phyloP scores from a whole-genome alignment of 1,140 invertebrate species.

The Brachystomella parvula region DNA sequence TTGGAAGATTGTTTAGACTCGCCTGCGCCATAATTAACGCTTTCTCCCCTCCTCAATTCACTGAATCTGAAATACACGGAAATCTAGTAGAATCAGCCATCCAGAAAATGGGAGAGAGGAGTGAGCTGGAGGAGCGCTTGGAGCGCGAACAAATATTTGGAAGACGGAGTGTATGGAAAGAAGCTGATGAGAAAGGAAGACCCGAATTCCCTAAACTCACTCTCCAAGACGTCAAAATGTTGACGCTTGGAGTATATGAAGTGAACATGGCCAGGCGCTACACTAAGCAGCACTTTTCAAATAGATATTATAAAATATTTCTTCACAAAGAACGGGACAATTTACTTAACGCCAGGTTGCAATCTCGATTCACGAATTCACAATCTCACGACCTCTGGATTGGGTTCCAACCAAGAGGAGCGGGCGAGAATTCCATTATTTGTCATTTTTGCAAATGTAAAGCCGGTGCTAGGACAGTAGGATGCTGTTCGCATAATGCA shows the following conservation, averaged over 20 bases:
- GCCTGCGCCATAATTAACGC: slow-evolving; percentile 15
- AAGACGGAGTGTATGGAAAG: neutral
- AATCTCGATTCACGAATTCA: neutral
- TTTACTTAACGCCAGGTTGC: neutral
- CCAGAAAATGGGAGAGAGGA: neutral
- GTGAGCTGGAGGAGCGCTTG: neutral
- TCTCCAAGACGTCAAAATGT: neutral
- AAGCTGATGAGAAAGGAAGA: neutral
- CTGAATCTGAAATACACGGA: neutral
- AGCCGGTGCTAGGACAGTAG: slow-evolving; percentile 13
- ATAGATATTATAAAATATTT: neutral
- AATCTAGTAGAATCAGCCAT: neutral
- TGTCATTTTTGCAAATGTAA: slow-evolving; percentile 19
- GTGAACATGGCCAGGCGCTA: neutral
- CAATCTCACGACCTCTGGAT: neutral
- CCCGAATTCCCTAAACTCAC: slow-evolving; percentile 10
- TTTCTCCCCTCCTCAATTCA: neutral
- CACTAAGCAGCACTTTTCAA: neutral
- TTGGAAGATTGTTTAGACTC: neutral
- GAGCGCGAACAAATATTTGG: neutral
- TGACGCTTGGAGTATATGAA: slow-evolving; percentile 16
- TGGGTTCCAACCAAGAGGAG: neutral
- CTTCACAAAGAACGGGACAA: neutral
- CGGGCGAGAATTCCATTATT: neutral
- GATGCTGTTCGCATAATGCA: slow-evolving; percentile 8